A percentile compares a stretch with the other conserved stretches of the same genome.
Evolutionary conservation across 2,888 invertebrate genomes (phyloP).

Genomic region (Drosophila kokeensis): DNA sequence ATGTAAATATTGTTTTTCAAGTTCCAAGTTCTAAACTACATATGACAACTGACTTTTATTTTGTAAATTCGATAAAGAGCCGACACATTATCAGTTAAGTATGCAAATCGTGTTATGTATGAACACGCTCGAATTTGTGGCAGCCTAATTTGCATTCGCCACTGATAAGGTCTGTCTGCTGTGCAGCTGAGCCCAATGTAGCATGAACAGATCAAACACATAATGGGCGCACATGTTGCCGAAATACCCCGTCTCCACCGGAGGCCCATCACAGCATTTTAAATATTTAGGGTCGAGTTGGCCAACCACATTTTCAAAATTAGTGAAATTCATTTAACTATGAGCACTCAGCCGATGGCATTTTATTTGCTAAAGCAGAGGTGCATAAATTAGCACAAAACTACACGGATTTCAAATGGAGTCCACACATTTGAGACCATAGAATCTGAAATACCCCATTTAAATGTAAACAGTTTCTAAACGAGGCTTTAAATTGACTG

Average conservation of each 20-base stretch:
- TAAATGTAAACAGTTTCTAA: not conserved
- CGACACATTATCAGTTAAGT: constrained; percentile 43
- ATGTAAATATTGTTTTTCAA: not conserved
- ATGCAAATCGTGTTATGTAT: constrained; percentile 46
- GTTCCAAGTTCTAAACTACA: constrained; percentile 4
- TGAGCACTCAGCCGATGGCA: constrained; percentile 22
- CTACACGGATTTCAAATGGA: not conserved
- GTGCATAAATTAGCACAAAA: not conserved
- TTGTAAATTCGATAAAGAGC: constrained; percentile 17
- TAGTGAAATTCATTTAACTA: constrained; percentile 42
- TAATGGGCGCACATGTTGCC: constrained; percentile 46
- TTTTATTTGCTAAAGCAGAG: not conserved
- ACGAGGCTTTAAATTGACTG: not conserved
- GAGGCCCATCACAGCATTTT: constrained; percentile 3
- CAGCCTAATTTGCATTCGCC: constrained; percentile 64
- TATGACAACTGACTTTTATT: constrained; percentile 6
- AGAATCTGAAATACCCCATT: not conserved
- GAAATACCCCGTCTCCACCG: constrained; percentile 6
- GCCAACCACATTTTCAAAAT: constrained; percentile 41
- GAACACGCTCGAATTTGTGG: constrained; percentile 44
- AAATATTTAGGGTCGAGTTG: constrained; percentile 19
- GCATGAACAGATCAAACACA: constrained; percentile 75
- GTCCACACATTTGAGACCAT: not conserved
- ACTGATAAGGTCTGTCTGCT: constrained; percentile 53
- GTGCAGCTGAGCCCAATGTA: constrained; percentile 58